These are phyloP conservation scores for Mustela lutreola DNA, from an alignment of 2,113 vertebrate genomes.

Conservation along the genomic window DNA sequence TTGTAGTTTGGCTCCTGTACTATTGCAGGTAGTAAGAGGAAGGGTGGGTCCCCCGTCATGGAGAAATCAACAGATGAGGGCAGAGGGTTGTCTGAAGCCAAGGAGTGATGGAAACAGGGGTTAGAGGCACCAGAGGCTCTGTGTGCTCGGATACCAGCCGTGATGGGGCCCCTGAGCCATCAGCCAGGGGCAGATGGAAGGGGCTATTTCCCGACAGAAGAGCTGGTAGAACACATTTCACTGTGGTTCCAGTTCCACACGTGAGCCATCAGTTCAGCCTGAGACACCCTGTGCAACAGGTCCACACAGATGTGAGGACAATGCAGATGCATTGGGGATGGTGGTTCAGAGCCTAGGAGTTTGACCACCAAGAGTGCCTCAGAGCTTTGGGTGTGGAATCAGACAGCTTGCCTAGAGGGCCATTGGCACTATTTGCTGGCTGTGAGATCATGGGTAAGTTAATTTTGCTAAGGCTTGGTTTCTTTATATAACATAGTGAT, in stretches of 20 bases:
- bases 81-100: background rate
- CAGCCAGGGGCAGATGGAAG: background rate
- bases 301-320: background rate
- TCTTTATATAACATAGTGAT: background rate
- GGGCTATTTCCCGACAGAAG: background rate
- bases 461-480: background rate
- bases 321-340: background rate
- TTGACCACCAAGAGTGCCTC: background rate
- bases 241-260: background rate
- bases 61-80: background rate
- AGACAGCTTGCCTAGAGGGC: background rate
- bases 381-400: background rate
- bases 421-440: background rate
- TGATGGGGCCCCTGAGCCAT: background rate
- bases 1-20: background rate
- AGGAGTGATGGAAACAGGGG: background rate
- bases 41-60: fast-evolving
- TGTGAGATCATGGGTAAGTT: background rate
- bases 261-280: background rate
- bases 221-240: background rate
- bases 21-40: background rate
- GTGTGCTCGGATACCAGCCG: background rate
- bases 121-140: background rate
- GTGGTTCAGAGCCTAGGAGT: no score
- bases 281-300: background rate